Base-by-base conservation (phyloP, 2,888 invertebrate species). In the Eristalinus sepulchralis region DNA sequence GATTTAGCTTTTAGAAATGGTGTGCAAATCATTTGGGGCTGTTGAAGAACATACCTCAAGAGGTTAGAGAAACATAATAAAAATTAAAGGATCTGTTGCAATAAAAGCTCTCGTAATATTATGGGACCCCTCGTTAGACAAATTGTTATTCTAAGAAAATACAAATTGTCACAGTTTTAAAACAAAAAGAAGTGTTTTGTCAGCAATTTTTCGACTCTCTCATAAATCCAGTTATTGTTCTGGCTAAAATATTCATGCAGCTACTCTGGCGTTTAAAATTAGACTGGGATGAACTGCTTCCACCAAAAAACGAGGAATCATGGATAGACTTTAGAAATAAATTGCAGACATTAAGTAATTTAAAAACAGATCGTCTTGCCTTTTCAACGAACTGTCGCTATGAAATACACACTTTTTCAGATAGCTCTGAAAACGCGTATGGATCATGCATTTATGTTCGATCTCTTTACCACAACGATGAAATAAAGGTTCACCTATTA, bases 61-160 rank as follows among this genome's bases (percentile, higher is more conserved):
- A 72, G 36, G 70, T 80, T 31, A 22, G 67, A 53, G 88, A 88
- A 78, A 77, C 77, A 9, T 63, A 59, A n/a, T 75, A 79, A 60
- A 60, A 83, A 83, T 78, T 5, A 78, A 63, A 62, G 68, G 67
- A 3, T 66, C 60, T 31, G 67, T 71, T 76, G 64, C 79, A 20
- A 86, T 85, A 9, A 88, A 88, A 47, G 68, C 88, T 1, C 75
- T 88, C 24, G 88, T 88, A 10, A 55, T 88, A 9, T 63, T 85
- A 24, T 88, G 88, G 88, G 20, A 80, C 17, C 88, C 83, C 60
- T 11, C 31, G 10, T 71, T 75, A 17, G 84, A 88, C 47, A 67
- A 36, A 39, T 83, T 83, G 27, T 47, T 78, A 33, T 82, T 39
- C 53, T 24, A 64, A 63, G 62, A 55, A n/a, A 77, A 55, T 22